Conservation (phyloP, 1,140 invertebrate species). For the Araneus ventricosus region DNA sequence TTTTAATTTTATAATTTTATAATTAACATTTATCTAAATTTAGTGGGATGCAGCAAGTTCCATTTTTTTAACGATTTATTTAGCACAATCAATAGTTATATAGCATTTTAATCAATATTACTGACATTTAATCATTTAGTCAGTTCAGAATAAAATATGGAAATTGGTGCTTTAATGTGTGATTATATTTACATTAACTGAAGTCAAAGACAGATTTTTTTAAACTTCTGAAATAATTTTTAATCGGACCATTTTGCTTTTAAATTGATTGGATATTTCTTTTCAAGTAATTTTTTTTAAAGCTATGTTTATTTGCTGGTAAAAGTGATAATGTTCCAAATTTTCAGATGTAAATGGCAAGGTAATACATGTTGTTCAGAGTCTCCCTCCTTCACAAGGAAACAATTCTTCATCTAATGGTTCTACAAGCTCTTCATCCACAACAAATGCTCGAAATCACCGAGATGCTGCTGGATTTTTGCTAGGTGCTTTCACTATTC, state of each 20-base stretch:
- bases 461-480: conserved; percentile 79
- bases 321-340: not conserved
- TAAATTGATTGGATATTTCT: not conserved
- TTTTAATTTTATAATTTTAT: too few relatives aligned
- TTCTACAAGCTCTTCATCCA: conserved; percentile 76
- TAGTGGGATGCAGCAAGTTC: too few relatives aligned
- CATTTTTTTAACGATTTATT: too few relatives aligned
- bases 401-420: conserved; percentile 51
- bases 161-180: too few relatives aligned
- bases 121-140: too few relatives aligned
- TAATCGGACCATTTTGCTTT: not conserved
- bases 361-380: conserved; percentile 95
- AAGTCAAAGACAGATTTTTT: not conserved
- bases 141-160: too few relatives aligned
- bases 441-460: conserved; percentile 77
- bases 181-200: not conserved
- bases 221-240: not conserved
- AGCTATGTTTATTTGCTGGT: too few relatives aligned
- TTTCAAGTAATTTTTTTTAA: not conserved
- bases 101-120: too few relatives aligned
- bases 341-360: conserved; percentile 90
- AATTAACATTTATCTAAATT: too few relatives aligned
- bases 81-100: too few relatives aligned
- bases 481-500: conserved; percentile 80
- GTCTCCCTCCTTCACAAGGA: conserved; percentile 84